A percentile compares a stretch with the other conserved stretches of the same genome.
Conservation (phyloP, 2,797 vertebrate genomes). For the Salmo trutta region DNA sequence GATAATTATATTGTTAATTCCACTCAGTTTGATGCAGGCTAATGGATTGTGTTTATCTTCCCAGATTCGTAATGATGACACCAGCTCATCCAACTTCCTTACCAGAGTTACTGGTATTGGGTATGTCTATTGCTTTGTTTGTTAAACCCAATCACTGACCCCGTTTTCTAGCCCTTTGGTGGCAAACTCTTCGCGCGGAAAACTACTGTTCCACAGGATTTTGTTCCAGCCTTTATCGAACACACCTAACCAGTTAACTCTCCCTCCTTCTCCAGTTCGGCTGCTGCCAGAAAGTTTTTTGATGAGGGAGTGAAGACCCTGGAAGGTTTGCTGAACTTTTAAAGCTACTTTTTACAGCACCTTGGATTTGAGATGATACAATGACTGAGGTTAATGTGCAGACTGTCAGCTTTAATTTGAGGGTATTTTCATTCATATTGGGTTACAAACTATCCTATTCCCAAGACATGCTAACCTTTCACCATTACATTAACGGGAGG, state of each 20-base stretch:
- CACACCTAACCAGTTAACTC: slow-evolving; percentile 3
- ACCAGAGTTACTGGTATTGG: slow-evolving; percentile 96
- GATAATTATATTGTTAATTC: neutral
- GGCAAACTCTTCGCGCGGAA: neutral
- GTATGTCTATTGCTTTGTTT: slow-evolving; percentile 52
- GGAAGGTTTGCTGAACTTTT: slow-evolving; percentile 78
- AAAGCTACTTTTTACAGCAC: neutral
- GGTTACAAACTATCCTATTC: too few relatives aligned
- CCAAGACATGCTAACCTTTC: too few relatives aligned
- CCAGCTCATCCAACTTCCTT: slow-evolving; percentile 91
- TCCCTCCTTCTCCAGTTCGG: slow-evolving; percentile 79
- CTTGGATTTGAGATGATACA: too few relatives aligned
- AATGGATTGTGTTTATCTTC: slow-evolving; percentile 20
- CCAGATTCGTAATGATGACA: slow-evolving; percentile 95
- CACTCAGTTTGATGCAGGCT: slow-evolving; percentile 5
- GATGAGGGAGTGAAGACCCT: slow-evolving; percentile 95
- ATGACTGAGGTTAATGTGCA: too few relatives aligned
- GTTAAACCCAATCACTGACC: neutral
- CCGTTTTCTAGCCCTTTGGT: neutral
- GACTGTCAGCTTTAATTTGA: too few relatives aligned
- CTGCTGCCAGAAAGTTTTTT: slow-evolving; percentile 93
- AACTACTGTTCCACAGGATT: neutral
- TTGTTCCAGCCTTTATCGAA: neutral
- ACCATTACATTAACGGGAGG: neutral
- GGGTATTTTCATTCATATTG: too few relatives aligned